Base-by-base conservation (phyloP, 2,113 vertebrate genomes). In the Empidonax alnorum region DNA sequence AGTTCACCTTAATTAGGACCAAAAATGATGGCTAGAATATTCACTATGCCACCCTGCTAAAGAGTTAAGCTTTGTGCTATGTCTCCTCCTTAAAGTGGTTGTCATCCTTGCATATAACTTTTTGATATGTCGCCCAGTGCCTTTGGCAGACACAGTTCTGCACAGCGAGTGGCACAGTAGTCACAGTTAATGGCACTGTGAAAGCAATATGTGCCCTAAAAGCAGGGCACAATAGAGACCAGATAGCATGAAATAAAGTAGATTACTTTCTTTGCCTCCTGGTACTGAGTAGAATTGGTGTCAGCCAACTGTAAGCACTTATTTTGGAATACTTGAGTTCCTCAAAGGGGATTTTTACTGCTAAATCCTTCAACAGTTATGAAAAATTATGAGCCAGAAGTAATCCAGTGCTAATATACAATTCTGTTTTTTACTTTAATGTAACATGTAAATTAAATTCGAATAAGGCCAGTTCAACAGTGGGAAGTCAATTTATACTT, bases 161-260 rank as follows among this genome's bases (percentile, higher is more conserved):
- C 52, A 39, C 30, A 23, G 13, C 20, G 50, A 94, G 80, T 73
- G 81, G 30, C 74, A 90, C 59, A 33, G 33, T 3, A 56, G 69
- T 71, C 67, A 76, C 69, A 68, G 75, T 58, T 67, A 90, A 46
- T 79, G 61, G 62, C 49, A 69, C 88, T 37, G 31, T 59, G 74
- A 93, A 96, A 91, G 84, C 49, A 90, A 67, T 58, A 77, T 0
- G 0, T 66, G 71, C 53, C 61, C 52, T 74, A 66, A 95, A 89
- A 90, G 46, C 39, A 78, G 25, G 69, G 25, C 72, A 96, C 93
- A 97, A 84, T 84, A 44, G 84, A 91, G 80, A 81, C 75, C 62
- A 95, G 81, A 93, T 30, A 96, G 71, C 85, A 77, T 84, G 95
- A 96, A 95, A 94, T 95, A 95, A 95, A 96, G 89, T 41, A 87